Base-by-base conservation (phyloP, 2,113 vertebrate genomes). In the Python bivittatus region DNA sequence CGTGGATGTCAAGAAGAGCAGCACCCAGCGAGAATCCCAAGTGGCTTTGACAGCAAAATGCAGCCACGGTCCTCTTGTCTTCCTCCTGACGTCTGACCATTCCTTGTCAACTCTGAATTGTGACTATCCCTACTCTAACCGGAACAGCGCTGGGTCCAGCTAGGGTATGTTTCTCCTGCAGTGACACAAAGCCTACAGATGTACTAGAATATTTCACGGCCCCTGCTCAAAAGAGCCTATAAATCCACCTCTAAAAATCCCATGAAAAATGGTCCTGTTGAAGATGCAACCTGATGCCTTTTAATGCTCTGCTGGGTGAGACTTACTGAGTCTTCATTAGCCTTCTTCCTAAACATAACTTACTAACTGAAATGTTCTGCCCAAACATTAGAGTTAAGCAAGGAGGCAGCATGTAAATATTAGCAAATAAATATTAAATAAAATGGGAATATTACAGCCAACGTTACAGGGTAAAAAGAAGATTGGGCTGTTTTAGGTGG, bases 321-420 rank as follows among this genome's bases (percentile, higher is more conserved):
- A 56, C 20, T 83, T 0, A 2, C 57, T 90, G 33, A 84, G 1
- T 12, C n/a, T 53, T 29, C 29, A 1, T 12, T 27, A 23, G 1
- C 85, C 7, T 22, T 4, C 13, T 15, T 29, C 25, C 88, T n/a
- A 84, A 42, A 27, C 2, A 38, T n/a, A 91, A 54, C 68, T n/a
- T n/a, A n/a, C 48, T 0, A 25, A 60, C 90, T 0, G 1, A 53
- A 88, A 42, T 3, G 1, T 91, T 92, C 90, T 42, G 52, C 92
- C 13, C 0, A 8, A 94, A 83, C 0, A 57, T 7, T 48, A 79
- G 20, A 5, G 38, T 33, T 17, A 79, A 33, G 38, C 72, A 79
- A 33, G n/a, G 72, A 79, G 38, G 29, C 44, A 53, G 25, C 29
- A 52, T n/a, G n/a, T n/a, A 86, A 53, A 53, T 17, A 10, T 27